Base-by-base conservation (phyloP, 2,888 invertebrate species). In the Eustalomyia histrio region DNA sequence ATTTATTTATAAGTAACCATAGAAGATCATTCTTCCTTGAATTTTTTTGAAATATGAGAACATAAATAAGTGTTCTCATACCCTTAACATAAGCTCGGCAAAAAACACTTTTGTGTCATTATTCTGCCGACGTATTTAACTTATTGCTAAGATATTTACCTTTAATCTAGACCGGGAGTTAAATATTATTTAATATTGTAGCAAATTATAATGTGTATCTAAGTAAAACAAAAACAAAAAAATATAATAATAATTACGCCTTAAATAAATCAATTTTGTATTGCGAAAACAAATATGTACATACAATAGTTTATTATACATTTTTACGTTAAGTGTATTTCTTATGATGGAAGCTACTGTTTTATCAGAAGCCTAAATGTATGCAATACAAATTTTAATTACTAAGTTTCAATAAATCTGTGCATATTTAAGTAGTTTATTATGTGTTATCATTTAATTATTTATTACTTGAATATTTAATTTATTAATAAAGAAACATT, bases 381-480 rank as follows among this genome's bases (percentile, higher is more conserved):
- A 69, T 69, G 52, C 50, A 12, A 12, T 39, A 39, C 1, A 39
- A 12, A 39, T 39, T 47, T 47, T 5, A 47, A n/a, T 10, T 43
- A 14, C 5, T 43, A 43, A 47, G 0, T 47, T 39, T 39, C 10
- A 39, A 47, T 47, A 21, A 2, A 21, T 21, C 4, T 2, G n/a
- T n/a, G n/a, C n/a, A n/a, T 47, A n/a, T 47, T 14, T 47, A 2
- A 47, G 12, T 35, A 5, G 7, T 14, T 29, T 8, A 17, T 17
- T 50, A 63, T 63, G 29, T 29, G 29, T 29, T 6, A 29, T 29
- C 29, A 64, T 64, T 52, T 50, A 17, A 29, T 74, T 69, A 64
- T 53, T 74, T 65, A 74, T 69, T 21, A 33, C 14, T 69, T 35
- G 17, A 55, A 74, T 47, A 73, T 73, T 53, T 43, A 17, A n/a